Evolutionary conservation across 2,113 vertebrate genomes (phyloP), one percentile per base, ranked within the genome.

Genomic region (Vicugna pacos): DNA sequence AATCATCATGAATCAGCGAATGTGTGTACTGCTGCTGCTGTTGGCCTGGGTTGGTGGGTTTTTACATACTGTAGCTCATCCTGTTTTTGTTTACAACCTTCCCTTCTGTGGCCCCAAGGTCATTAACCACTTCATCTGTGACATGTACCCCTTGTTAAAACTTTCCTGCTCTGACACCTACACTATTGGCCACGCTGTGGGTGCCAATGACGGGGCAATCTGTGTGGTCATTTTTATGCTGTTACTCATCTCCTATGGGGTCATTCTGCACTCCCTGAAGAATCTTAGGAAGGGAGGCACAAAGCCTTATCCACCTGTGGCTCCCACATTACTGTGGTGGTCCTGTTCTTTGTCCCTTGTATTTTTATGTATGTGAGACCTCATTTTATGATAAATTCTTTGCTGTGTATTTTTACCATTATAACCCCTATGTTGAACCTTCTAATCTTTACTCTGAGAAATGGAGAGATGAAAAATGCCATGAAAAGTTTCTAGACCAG

Each of bases 281-380:
- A 89, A 46, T 91, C 86, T 56, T 24, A 96, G 94, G 93, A 76
- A 67, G 96, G 64, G 6, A 6, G 46, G 3, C 2, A 2, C 19
- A 97, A 97, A 96, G 96, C 90, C 14, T 84, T 97, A 12, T 98
- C 87, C 4, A 97, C 92, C 1, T 97, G 94, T 60, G 80, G 52
- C 20, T 97, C 92, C n/a, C 95, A 97, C 50, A 56, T 98, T n/a
- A 94, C 64, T 0, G 72, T 52, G 50, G 83, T 94, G 0, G 0
- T 97, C 19, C 76, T 97, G 30, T 93, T 91, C 79, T 60, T 97
- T 58, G 96, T 94, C 26, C 93, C 81, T 0, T 96, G 94, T 12
- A 91, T 97, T 58, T 96, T 96, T 65, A 48, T 96, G 9, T 96
- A 96, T 12, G 11, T 88, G 69, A 72, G 94, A 15, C 96, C 96